Conservation (phyloP, 2,113 vertebrate species). For the Climacteris rufus region DNA sequence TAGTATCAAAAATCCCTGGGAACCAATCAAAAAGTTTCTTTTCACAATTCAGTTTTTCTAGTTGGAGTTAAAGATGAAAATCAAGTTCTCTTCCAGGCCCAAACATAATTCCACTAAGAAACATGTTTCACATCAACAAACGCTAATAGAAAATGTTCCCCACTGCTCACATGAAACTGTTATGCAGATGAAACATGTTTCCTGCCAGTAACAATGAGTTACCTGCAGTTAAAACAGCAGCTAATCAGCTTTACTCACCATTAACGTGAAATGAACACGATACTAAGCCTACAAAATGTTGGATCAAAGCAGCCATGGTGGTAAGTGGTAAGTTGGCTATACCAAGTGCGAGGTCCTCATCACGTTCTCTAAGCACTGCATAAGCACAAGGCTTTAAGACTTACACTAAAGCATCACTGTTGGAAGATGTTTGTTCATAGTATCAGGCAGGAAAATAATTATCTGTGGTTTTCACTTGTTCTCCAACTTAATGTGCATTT, state of each 20-base stretch:
- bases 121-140: slow-evolving; percentile 42
- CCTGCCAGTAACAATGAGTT: slow-evolving; percentile 56
- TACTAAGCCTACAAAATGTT: neutral
- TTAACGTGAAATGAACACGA: slow-evolving; percentile 30
- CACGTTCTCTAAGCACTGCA: neutral
- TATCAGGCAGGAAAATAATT: neutral
- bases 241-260: slow-evolving; percentile 57
- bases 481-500: neutral
- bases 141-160: slow-evolving; percentile 53
- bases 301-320: neutral
- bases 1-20: neutral
- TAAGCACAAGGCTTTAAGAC: neutral
- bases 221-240: slow-evolving; percentile 60
- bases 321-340: neutral
- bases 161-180: slow-evolving; percentile 48
- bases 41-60: neutral
- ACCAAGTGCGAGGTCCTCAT: neutral
- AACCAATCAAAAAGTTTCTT: neutral
- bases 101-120: slow-evolving; percentile 28
- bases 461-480: neutral
- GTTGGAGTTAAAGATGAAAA: neutral
- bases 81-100: neutral
- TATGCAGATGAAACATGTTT: slow-evolving; percentile 63
- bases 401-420: neutral
- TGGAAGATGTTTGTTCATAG: neutral